Percentiles rank a stretch among this genome's conserved stretches.
phyloP scores from a whole-genome alignment of 37 sponge, comb jelly and placozoan genomes.

The Eunapius fragilis region DNA sequence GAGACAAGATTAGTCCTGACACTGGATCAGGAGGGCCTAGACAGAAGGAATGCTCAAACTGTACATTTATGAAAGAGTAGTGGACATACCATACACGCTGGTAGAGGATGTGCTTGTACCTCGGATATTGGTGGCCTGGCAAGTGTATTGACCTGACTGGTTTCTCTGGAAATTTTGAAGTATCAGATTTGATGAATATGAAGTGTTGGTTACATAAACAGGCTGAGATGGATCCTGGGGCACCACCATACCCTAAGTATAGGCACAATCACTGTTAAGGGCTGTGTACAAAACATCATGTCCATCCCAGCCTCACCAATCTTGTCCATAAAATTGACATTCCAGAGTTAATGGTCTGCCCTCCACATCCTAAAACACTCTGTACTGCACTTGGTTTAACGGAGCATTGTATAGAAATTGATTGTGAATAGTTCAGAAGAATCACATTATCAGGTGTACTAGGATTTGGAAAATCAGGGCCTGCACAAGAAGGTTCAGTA shows the following conservation, averaged over 20 bases:
- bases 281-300: neutral
- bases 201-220: neutral
- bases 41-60: neutral
- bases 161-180: neutral
- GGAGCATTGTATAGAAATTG: neutral
- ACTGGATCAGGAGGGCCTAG: neutral
- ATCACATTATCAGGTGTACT: neutral
- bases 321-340: neutral
- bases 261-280: neutral
- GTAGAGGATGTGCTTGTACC: neutral
- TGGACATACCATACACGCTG: neutral
- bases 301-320: neutral
- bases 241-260: neutral
- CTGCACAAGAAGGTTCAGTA: neutral
- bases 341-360: neutral
- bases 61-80: neutral
- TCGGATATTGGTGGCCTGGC: conserved; percentile 8
- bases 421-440: neutral
- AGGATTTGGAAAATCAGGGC: neutral
- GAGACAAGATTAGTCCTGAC: neutral
- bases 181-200: neutral
- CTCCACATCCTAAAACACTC: neutral
- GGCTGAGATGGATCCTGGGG: neutral
- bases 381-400: neutral
- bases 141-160: conserved; percentile 22